Percentiles rank a stretch among this genome's conserved stretches.
Conservation (phyloP, 2,797 vertebrate species). For the Cygnus olor region DNA sequence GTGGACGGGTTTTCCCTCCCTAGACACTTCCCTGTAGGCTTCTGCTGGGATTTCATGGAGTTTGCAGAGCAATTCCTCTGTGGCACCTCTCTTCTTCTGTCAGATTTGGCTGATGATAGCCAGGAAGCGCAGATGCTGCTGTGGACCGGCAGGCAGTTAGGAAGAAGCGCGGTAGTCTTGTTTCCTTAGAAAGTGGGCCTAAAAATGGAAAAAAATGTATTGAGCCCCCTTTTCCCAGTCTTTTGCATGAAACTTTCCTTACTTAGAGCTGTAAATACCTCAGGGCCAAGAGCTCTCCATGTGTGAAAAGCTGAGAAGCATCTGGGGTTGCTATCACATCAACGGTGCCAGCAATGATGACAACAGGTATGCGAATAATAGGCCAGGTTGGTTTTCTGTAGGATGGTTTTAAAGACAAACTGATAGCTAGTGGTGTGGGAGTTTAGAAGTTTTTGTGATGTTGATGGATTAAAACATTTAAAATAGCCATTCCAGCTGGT, state of each 20-base stretch:
- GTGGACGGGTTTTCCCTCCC: neutral
- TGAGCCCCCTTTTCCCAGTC: neutral
- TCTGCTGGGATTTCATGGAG: neutral
- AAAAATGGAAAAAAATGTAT: neutral
- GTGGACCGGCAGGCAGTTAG: neutral
- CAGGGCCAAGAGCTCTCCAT: neutral
- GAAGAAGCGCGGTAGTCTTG: neutral
- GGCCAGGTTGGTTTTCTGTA: neutral
- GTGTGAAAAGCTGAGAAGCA: neutral
- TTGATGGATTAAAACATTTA: neutral
- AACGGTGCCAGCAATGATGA: fast-evolving
- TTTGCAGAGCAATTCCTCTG: neutral
- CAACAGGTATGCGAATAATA: neutral
- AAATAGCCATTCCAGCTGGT: neutral
- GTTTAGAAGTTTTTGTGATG: neutral
- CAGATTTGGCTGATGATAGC: neutral
- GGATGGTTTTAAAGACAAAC: neutral
- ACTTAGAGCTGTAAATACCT: neutral
- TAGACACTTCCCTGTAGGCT: neutral
- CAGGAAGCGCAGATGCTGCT: neutral
- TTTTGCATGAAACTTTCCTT: neutral
- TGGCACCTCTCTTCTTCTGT: neutral
- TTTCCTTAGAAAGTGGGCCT: neutral
- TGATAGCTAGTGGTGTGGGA: neutral
- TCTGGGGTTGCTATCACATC: neutral